Percentiles rank a stretch among this genome's conserved stretches.
These are phyloP conservation scores for Hymenochirus boettgeri DNA, from an alignment of 2,113 vertebrate species.

Conservation along the genomic window DNA sequence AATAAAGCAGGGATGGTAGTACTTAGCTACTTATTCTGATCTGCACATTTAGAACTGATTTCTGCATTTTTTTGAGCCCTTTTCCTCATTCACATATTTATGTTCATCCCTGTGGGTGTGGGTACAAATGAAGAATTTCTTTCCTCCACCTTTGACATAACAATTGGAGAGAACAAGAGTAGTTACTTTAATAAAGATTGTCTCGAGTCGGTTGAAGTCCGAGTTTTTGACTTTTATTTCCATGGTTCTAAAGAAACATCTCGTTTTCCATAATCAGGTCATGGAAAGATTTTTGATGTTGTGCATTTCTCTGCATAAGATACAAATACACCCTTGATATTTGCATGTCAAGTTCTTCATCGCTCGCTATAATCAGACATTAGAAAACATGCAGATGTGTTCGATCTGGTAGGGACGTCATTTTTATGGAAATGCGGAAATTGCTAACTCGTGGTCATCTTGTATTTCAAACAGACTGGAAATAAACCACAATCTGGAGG, in stretches of 20 bases:
- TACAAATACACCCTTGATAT: conserved; percentile 31
- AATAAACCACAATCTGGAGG: conserved; percentile 9
- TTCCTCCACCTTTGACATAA: too few species aligned
- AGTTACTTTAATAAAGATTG: too few species aligned
- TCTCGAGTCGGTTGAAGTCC: too few species aligned
- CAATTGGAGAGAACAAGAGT: too few species aligned
- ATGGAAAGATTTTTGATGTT: conserved; percentile 10
- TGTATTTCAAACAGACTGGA: not conserved
- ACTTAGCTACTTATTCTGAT: too few species aligned
- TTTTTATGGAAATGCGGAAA: conserved; percentile 23
- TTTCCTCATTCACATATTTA: too few species aligned
- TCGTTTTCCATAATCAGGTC: not conserved
- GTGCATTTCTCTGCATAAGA: not conserved
- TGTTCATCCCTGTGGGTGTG: too few species aligned
- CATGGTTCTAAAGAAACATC: not conserved
- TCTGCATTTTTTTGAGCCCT: too few species aligned
- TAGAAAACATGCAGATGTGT: conserved; percentile 21
- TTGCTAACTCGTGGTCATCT: conserved; percentile 15
- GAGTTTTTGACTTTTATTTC: too few species aligned
- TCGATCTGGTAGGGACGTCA: conserved; percentile 26
- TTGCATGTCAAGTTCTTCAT: conserved; percentile 11
- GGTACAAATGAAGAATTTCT: too few species aligned
- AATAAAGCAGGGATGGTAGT: too few species aligned
- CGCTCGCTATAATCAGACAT: conserved; percentile 34
- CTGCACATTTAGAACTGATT: too few species aligned